These are phyloP conservation scores for Daphoenositta chrysoptera DNA, from an alignment of 2,113 vertebrate genomes.

Conservation along the genomic window DNA sequence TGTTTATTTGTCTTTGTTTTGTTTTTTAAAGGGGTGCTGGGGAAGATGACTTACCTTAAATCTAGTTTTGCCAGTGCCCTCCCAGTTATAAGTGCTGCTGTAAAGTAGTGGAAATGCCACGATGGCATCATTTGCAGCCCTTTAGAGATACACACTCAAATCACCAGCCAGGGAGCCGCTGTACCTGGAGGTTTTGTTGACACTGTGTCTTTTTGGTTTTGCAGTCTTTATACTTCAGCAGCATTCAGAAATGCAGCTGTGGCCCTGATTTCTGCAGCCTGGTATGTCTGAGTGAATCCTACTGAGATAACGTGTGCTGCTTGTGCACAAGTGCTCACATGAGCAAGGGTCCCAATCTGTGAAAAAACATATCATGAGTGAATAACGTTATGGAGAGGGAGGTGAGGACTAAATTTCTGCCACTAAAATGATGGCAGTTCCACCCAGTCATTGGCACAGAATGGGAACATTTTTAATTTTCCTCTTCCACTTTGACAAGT, in stretches of 20 bases:
- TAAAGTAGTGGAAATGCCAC: background rate
- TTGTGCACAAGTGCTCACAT: background rate
- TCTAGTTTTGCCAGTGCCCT: background rate
- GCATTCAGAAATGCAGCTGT: background rate
- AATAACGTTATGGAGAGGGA: background rate
- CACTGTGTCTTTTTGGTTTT: background rate
- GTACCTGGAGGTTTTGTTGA: background rate
- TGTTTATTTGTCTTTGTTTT: constrained; percentile 38
- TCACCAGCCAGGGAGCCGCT: background rate
- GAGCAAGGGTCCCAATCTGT: background rate
- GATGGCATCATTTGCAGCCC: background rate
- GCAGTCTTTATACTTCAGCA: background rate
- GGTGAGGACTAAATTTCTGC: background rate
- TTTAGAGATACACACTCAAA: background rate
- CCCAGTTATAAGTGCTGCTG: background rate
- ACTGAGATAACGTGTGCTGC: background rate
- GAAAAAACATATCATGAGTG: background rate
- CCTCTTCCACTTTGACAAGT: background rate
- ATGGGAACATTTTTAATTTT: background rate
- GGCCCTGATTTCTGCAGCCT: background rate
- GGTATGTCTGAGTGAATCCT: background rate
- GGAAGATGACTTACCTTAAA: background rate
- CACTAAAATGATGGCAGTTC: background rate
- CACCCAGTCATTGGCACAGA: background rate
- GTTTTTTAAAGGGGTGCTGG: background rate